Base-by-base conservation (phyloP, 2,113 vertebrate species). In the Petromus typicus region DNA sequence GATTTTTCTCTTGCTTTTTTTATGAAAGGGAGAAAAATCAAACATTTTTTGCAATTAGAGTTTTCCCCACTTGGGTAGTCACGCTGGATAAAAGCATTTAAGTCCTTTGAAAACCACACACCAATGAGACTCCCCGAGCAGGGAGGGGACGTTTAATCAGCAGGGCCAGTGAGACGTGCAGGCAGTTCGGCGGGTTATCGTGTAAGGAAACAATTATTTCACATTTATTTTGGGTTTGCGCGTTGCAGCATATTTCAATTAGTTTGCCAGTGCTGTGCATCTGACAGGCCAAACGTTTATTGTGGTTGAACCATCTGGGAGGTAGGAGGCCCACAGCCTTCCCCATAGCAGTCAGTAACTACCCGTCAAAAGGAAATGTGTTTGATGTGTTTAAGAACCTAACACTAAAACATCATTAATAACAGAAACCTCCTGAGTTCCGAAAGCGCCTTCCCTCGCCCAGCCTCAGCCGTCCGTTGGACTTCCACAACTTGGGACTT, bases 301-400 rank as follows among this genome's bases (percentile, higher is more conserved):
- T 98, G 98, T 97, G 98, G 97, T 94, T 92, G 95, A 82, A 54
- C 97, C 98, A 98, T 97, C 98, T 98, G 98, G 98, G 97, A 85
- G 1, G 98, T 97, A 97, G 98, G 98, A 97, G 98, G 98, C 98
- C 95, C 89, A 95, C 98, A 96, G 97, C 96, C 98, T 96, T 98
- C 98, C 95, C 97, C 82, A 13, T 84, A 97, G 97, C 89, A 95
- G 91, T 96, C 98, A 54, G 97, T 93, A 98, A 97, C 98, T 97
- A 96, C 94, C 96, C 84, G 95, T 96, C 96, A 94, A 86, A 86
- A 97, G 96, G 97, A 96, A 94, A 95, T 96, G 94, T 95, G 95
- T 95, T 95, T 91, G 96, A 94, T 22, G 88, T 93, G 89, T 89
- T 92, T 86, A 95, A 94, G 95, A 96, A 56, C n/a, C 84, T 71